These are phyloP conservation scores for Siderastrea siderea DNA, from an alignment of 92 coral and sea anemone genomes.

Conservation along the genomic window DNA sequence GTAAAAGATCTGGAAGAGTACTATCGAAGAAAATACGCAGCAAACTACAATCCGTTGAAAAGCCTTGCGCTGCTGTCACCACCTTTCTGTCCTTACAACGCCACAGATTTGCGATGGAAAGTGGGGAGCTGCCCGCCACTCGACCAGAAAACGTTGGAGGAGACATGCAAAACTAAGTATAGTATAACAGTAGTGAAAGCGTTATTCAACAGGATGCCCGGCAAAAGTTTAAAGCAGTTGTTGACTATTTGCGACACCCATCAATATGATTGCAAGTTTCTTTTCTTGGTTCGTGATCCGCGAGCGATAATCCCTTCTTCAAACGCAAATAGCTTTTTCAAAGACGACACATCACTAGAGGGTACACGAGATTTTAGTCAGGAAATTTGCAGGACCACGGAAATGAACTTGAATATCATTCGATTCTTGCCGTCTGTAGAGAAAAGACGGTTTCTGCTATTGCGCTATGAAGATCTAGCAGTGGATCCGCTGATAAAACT, in stretches of 20 bases:
- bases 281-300: too few species aligned
- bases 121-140: constrained; percentile 1
- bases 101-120: constrained; percentile 38
- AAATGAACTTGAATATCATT: neutral
- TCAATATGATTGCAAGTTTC: too few species aligned
- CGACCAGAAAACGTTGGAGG: too few species aligned
- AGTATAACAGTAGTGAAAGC: constrained; percentile 20
- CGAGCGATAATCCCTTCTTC: too few species aligned
- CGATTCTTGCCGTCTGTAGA: constrained; percentile 1
- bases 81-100: constrained; percentile 24
- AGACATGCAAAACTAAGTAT: constrained; percentile 9
- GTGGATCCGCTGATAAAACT: constrained; percentile 22
- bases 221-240: too few species aligned
- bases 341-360: too few species aligned
- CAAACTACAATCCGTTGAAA: constrained; percentile 8
- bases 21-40: neutral
- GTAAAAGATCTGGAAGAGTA: too few species aligned
- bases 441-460: constrained; percentile 20
- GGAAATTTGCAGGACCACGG: constrained; percentile 13
- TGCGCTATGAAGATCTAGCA: constrained; percentile 57
- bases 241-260: neutral
- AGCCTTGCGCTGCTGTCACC: neutral
- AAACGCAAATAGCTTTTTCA: too few species aligned
- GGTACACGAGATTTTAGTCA: neutral
- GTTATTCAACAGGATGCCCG: constrained; percentile 7